Conservation (phyloP, 2,888 invertebrate species). For the Thelaira solivaga region DNA sequence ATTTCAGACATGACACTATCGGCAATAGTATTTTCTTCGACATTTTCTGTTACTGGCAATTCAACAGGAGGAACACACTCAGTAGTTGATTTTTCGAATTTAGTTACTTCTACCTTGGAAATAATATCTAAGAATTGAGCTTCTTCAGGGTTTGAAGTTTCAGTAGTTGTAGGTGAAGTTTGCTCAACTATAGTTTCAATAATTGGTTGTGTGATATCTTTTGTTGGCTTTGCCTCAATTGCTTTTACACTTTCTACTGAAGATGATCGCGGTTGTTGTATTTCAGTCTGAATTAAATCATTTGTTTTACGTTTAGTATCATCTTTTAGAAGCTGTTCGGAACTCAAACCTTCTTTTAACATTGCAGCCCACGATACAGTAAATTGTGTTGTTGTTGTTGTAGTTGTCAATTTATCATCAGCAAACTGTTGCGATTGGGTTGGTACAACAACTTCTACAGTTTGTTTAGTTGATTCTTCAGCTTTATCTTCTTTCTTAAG, state of each 20-base stretch:
- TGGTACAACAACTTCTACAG: background rate
- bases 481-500: background rate
- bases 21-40: background rate
- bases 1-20: background rate
- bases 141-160: background rate
- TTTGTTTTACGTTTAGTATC: background rate
- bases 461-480: background rate
- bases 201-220: background rate
- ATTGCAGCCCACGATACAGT: conserved; percentile 49
- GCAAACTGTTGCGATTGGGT: background rate
- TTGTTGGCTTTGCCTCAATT: background rate
- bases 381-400: background rate
- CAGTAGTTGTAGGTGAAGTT: background rate
- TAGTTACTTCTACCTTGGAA: background rate
- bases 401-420: background rate
- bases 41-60: background rate
- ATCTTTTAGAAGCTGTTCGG: background rate
- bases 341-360: conserved; percentile 28
- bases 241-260: background rate
- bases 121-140: background rate
- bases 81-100: background rate
- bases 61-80: background rate
- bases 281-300: background rate
- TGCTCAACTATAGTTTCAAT: background rate
- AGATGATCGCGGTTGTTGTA: background rate